Evolutionary conservation across 92 coral and sea anemone species (phyloP).

Genomic region (Heteractis magnifica): DNA sequence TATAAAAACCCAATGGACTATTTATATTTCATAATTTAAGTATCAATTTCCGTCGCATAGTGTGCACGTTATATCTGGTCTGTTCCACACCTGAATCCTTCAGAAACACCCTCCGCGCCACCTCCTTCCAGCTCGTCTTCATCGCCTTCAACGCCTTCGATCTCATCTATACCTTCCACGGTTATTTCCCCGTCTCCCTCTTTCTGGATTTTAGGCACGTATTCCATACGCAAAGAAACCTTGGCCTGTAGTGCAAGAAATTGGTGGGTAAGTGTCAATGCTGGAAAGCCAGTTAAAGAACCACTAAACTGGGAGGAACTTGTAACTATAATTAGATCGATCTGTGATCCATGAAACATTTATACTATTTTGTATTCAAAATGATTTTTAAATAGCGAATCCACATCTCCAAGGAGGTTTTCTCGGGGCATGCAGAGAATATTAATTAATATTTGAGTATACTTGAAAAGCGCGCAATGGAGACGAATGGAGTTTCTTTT

Average conservation of each 20-base stretch:
- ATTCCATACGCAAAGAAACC: constrained; percentile 88
- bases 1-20: too few species aligned
- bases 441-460: too few species aligned
- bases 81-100: constrained; percentile 36
- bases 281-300: neutral
- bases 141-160: constrained; percentile 61
- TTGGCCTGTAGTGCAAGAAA: constrained; percentile 64
- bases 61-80: neutral
- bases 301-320: too few species aligned
- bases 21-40: too few species aligned
- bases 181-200: constrained; percentile 62
- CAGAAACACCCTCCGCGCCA: constrained; percentile 67
- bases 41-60: neutral
- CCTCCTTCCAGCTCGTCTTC: constrained; percentile 77
- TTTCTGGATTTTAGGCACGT: constrained; percentile 73
- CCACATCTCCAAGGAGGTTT: too few species aligned
- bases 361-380: too few species aligned
- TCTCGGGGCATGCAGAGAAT: too few species aligned
- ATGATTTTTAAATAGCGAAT: too few species aligned
- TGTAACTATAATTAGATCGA: too few species aligned
- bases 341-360: too few species aligned
- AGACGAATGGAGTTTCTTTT: too few species aligned
- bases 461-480: too few species aligned
- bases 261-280: neutral
- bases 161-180: constrained; percentile 52